phyloP scores from a whole-genome alignment of 2,888 invertebrate species.

The Meteorus cinctellus region DNA sequence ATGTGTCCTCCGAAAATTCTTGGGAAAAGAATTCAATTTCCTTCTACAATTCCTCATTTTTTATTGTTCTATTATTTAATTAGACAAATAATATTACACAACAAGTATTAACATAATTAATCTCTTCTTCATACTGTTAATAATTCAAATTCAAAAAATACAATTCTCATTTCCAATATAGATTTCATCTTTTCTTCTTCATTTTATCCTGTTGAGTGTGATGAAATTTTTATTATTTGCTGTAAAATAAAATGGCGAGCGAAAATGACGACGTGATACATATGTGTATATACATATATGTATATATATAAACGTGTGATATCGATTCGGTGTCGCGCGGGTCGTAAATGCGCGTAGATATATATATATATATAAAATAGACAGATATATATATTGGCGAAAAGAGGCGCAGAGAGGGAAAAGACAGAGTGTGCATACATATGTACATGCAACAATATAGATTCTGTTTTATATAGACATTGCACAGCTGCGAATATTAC shows the following conservation, averaged over 20 bases:
- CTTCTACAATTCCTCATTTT: too few relatives aligned
- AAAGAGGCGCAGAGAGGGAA: slow-evolving; percentile 34
- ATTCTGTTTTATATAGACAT: slow-evolving; percentile 20
- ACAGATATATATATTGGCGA: not conserved
- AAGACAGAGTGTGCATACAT: slow-evolving; percentile 35
- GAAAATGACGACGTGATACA: slow-evolving; percentile 25
- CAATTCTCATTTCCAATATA: not conserved
- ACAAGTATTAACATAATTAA: too few relatives aligned
- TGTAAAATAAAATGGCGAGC: slow-evolving; percentile 35
- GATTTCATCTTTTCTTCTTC: not conserved
- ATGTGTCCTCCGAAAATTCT: too few relatives aligned
- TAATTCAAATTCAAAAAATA: slow-evolving; percentile 13
- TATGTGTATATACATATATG: not conserved
- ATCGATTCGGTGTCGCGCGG: not conserved
- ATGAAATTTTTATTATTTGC: slow-evolving; percentile 19
- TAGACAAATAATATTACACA: too few relatives aligned
- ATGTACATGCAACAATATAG: slow-evolving; percentile 15
- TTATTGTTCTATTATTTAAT: too few relatives aligned
- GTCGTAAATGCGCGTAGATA: slow-evolving; percentile 6
- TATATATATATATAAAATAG: too few relatives aligned
- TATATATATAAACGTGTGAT: not conserved
- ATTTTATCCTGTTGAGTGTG: slow-evolving; percentile 13
- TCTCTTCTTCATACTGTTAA: slow-evolving; percentile 12
- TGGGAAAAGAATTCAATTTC: too few relatives aligned
- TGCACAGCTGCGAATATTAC: slow-evolving; percentile 40